Conservation (phyloP, 2,888 invertebrate species). For the Harpalus rubripes region DNA sequence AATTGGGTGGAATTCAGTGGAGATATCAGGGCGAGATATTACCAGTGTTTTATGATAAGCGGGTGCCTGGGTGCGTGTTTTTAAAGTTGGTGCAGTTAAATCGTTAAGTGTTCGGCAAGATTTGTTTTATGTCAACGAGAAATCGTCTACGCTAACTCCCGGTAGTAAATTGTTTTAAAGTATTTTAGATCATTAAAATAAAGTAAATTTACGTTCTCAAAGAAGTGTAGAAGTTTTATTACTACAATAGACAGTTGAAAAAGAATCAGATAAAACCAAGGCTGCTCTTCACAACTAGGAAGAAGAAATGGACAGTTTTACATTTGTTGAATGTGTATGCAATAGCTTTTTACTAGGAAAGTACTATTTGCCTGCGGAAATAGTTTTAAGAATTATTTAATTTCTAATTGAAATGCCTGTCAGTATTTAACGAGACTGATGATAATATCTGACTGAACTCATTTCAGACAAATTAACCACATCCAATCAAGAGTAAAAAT, state of each 20-base stretch:
- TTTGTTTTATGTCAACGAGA: conserved; percentile 54
- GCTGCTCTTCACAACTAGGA: background rate
- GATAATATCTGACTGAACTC: too few relatives aligned
- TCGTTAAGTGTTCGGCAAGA: conserved; percentile 47
- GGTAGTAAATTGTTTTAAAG: conserved; percentile 58
- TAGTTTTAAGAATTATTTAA: too few relatives aligned
- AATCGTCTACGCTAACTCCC: conserved; percentile 3
- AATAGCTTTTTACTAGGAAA: too few relatives aligned
- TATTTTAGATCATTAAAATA: conserved; percentile 59
- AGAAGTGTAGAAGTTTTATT: conserved; percentile 24
- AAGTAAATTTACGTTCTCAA: conserved; percentile 34
- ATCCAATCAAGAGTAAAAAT: too few relatives aligned
- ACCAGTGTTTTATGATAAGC: conserved; percentile 65
- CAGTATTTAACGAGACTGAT: too few relatives aligned
- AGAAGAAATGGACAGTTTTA: background rate
- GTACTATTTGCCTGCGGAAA: too few relatives aligned
- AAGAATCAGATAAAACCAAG: background rate
- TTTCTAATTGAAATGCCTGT: too few relatives aligned
- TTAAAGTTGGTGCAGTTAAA: conserved; percentile 38
- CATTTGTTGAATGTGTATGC: background rate
- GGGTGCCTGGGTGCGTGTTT: conserved; percentile 43
- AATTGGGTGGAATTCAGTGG: conserved; percentile 56
- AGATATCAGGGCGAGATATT: conserved; percentile 58
- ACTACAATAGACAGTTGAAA: conserved; percentile 14
- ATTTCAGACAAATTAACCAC: too few relatives aligned